Evolutionary conservation across 2,113 vertebrate genomes (phyloP).

Genomic region (Pedionomus torquatus): DNA sequence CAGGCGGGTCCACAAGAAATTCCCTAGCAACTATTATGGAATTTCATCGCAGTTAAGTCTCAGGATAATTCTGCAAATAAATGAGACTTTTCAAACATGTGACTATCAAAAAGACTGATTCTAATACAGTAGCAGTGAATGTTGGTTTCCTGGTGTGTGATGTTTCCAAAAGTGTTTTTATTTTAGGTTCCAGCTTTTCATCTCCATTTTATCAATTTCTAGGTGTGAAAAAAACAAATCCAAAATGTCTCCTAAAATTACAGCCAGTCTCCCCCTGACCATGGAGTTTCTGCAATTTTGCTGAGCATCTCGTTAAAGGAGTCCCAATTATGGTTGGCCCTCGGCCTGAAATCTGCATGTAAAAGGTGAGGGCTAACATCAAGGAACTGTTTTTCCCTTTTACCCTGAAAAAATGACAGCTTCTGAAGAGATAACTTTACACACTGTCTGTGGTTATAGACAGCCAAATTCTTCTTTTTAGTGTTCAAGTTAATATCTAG

Average conservation of each 20-base stretch:
- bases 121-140: background rate
- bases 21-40: background rate
- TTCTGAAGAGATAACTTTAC: background rate
- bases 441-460: background rate
- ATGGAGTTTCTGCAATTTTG: conserved; percentile 5
- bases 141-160: background rate
- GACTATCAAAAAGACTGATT: background rate
- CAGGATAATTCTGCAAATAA: background rate
- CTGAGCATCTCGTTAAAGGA: conserved; percentile 36
- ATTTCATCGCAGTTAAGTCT: background rate
- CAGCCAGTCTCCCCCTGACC: background rate
- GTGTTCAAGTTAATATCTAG: background rate
- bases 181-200: background rate
- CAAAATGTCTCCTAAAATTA: background rate
- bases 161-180: background rate
- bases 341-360: background rate
- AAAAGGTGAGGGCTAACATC: background rate
- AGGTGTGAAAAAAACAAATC: background rate
- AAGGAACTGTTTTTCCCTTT: background rate
- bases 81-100: background rate
- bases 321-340: conserved; percentile 9
- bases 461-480: background rate
- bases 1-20: background rate
- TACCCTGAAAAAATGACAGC: background rate
- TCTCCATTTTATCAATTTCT: background rate